phyloP scores from a whole-genome alignment of 2,888 invertebrate genomes.

The Eupeodes luniger region DNA sequence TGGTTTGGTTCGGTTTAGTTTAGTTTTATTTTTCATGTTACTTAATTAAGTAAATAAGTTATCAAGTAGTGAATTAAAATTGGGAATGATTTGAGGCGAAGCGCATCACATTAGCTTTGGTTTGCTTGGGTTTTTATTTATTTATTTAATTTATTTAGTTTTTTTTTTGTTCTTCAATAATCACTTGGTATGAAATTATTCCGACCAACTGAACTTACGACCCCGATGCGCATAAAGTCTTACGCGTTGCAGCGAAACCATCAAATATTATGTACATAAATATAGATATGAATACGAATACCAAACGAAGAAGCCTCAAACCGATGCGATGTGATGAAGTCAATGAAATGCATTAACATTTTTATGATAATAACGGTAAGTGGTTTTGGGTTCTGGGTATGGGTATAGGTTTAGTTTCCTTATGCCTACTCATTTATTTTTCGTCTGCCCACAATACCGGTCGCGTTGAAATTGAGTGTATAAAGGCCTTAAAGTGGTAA shows the following conservation, averaged over 20 bases:
- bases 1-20: neutral
- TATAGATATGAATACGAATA: neutral
- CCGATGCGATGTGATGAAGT: constrained; percentile 31
- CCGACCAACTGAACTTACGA: constrained; percentile 75
- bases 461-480: constrained; percentile 12
- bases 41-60: neutral
- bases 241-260: constrained; percentile 68
- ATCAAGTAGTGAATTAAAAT: constrained; percentile 15
- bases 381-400: constrained; percentile 38
- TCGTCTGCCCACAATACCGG: constrained; percentile 19
- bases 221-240: constrained; percentile 73
- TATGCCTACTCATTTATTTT: constrained; percentile 7
- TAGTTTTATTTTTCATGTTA: neutral
- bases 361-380: constrained; percentile 70
- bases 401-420: neutral
- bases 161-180: constrained; percentile 30
- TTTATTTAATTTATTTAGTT: neutral
- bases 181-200: constrained; percentile 75
- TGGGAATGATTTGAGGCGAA: constrained; percentile 38
- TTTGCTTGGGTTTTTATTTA: constrained; percentile 4
- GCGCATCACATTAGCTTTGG: constrained; percentile 20
- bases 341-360: constrained; percentile 71
- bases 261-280: constrained; percentile 24
- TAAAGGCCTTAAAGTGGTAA: constrained; percentile 28
- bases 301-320: constrained; percentile 26